Evolutionary conservation across 2,113 vertebrate genomes (phyloP).

Genomic region (Cyprinus carpio): DNA sequence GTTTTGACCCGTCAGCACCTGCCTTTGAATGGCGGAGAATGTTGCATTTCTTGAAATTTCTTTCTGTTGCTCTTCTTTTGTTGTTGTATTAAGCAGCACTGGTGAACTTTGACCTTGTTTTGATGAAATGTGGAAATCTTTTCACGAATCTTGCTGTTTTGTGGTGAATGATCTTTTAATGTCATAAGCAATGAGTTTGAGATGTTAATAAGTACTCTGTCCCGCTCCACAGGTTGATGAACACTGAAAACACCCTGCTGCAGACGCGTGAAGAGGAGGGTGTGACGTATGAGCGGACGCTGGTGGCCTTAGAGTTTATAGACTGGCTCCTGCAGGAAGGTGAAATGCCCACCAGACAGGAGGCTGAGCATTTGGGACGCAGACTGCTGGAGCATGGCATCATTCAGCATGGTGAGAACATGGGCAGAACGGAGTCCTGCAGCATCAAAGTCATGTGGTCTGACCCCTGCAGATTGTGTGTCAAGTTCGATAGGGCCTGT

Average conservation of each 20-base stretch:
- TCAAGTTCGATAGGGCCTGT: too few species aligned
- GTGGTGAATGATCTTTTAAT: not conserved
- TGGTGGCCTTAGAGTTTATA: conserved; percentile 86
- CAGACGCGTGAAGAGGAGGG: conserved; percentile 89
- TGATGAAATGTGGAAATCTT: not conserved
- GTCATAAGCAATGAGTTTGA: too few species aligned
- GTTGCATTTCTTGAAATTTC: conserved; percentile 9
- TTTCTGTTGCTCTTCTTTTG: conserved; percentile 7
- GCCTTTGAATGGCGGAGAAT: conserved; percentile 7
- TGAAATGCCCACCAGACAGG: conserved; percentile 83
- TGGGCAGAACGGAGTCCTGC: not conserved
- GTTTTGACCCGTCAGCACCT: conserved; percentile 19
- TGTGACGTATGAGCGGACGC: conserved; percentile 82
- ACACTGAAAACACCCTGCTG: conserved; percentile 83
- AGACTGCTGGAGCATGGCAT: conserved; percentile 91
- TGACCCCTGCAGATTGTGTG: too few species aligned
- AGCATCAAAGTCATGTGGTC: not conserved
- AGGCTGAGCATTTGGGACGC: conserved; percentile 86
- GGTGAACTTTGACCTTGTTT: not conserved
- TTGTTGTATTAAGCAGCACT: not conserved
- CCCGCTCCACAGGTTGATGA: conserved; percentile 83
- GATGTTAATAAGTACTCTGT: not conserved
- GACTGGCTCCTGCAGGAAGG: conserved; percentile 93
- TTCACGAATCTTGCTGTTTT: not conserved
- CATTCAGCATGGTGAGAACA: conserved; percentile 91